Evolutionary conservation across 2,113 vertebrate species (phyloP), one percentile per base, ranked within the genome.

Genomic region (Chaenogobius annularis): DNA sequence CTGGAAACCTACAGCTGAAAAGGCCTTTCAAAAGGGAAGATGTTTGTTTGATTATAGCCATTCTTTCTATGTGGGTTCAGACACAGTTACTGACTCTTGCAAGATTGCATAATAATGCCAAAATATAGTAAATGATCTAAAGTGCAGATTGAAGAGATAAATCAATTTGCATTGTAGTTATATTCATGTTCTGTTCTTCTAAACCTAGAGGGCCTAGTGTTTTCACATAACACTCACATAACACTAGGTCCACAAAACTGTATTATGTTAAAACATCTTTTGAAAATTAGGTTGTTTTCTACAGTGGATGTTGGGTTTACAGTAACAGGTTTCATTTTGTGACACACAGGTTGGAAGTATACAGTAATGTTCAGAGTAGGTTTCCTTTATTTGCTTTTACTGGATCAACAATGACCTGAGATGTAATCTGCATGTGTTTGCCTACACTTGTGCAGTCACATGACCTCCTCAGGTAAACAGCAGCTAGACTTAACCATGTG

Each of bases 351-450:
- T 0, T 23, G 47, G 13, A 14, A 50, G 13, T 55, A n/a, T 66
- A 13, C 43, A 22, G 20, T 10, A 7, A 35, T 50, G 31, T 19
- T 40, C 48, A 26, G 1, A 3, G 5, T 22, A 19, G 10, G 19
- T 58, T 52, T 54, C 50, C 19, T 44, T 5, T 63, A 17, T 77
- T 70, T 79, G 58, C 44, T 20, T 74, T 77, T 55, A 67, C 75
- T 75, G 48, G 65, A 63, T 67, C 26, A n/a, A 66, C 22, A 69
- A 43, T 12, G 46, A 78, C 35, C 73, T 61, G 19, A 78, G 77
- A 83, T 79, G 84, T 86, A 83, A 85, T 87, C 79, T 40, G 67
- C 47, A 35, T 82, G 43, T 86, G 77, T 89, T 87, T 92, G 81
- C 83, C 61, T 73, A 65, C 66, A 69, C 71, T 68, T 86, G 52